These are phyloP conservation scores for Trypoxylus dichotomus DNA, from an alignment of 1,140 invertebrate species.

Conservation along the genomic window DNA sequence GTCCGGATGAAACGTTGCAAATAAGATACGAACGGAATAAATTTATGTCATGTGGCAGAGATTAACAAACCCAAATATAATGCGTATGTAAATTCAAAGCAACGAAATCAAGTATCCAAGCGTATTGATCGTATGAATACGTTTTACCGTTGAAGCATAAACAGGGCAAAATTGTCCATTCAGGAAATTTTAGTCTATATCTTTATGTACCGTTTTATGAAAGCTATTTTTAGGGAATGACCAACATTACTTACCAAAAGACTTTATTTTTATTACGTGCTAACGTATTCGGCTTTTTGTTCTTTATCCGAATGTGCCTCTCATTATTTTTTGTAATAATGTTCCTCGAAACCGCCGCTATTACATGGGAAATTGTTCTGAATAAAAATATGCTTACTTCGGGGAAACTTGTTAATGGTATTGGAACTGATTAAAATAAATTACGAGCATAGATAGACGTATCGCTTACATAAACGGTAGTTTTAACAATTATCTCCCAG, in stretches of 20 bases:
- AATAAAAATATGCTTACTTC: neutral
- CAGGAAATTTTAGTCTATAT: neutral
- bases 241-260: neutral
- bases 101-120: neutral
- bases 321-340: neutral
- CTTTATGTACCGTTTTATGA: neutral
- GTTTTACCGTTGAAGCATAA: neutral
- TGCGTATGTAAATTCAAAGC: neutral
- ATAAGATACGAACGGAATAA: neutral
- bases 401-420: neutral
- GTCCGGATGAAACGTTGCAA: neutral
- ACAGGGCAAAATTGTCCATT: neutral
- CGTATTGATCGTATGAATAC: neutral
- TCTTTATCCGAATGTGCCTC: neutral
- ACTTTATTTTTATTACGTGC: neutral
- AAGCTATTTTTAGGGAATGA: neutral
- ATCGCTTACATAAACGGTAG: neutral
- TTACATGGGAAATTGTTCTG: neutral
- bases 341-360: neutral
- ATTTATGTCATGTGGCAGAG: neutral
- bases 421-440: neutral
- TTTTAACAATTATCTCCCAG: neutral
- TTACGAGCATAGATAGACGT: neutral
- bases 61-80: neutral
- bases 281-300: neutral